A percentile compares a stretch with the other conserved stretches of the same genome.
These are phyloP conservation scores for Drosophila yakuba DNA, from an alignment of 1,140 invertebrate genomes.

Conservation along the genomic window DNA sequence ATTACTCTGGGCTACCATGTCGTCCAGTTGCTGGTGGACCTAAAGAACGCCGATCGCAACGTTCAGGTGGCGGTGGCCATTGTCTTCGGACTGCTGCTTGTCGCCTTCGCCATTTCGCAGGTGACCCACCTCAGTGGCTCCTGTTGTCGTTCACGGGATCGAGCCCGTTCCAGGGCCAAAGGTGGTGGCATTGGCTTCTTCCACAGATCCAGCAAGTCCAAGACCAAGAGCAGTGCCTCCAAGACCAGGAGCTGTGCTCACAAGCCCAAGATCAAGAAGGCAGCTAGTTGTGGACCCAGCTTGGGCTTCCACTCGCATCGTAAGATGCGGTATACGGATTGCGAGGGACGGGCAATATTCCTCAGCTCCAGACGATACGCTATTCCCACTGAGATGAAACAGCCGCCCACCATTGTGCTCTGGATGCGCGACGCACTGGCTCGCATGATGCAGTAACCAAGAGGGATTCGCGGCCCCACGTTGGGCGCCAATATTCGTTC, in stretches of 20 bases:
- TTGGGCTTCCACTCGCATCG: neutral
- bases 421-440: slow-evolving; percentile 39
- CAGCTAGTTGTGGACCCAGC: neutral
- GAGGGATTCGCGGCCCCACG: neutral
- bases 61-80: slow-evolving; percentile 54
- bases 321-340: slow-evolving; percentile 40
- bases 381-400: slow-evolving; percentile 75
- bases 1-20: slow-evolving; percentile 56
- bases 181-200: neutral
- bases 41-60: slow-evolving; percentile 61
- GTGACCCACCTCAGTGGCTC: slow-evolving; percentile 16
- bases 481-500: neutral
- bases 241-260: neutral
- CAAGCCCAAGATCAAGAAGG: slow-evolving; percentile 2
- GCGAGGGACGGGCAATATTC: slow-evolving; percentile 67
- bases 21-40: slow-evolving; percentile 39
- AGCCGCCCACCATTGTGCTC: slow-evolving; percentile 62
- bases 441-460: slow-evolving; percentile 4
- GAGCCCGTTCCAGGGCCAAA: neutral
- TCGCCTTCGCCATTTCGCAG: slow-evolving; percentile 53
- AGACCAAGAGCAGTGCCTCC: neutral
- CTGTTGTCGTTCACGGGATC: slow-evolving; percentile 3
- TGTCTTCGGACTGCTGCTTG: slow-evolving; percentile 33
- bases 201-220: neutral
- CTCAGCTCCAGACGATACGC: slow-evolving; percentile 52